phyloP scores from a whole-genome alignment of 2,797 vertebrate genomes.

The Poecilia picta region DNA sequence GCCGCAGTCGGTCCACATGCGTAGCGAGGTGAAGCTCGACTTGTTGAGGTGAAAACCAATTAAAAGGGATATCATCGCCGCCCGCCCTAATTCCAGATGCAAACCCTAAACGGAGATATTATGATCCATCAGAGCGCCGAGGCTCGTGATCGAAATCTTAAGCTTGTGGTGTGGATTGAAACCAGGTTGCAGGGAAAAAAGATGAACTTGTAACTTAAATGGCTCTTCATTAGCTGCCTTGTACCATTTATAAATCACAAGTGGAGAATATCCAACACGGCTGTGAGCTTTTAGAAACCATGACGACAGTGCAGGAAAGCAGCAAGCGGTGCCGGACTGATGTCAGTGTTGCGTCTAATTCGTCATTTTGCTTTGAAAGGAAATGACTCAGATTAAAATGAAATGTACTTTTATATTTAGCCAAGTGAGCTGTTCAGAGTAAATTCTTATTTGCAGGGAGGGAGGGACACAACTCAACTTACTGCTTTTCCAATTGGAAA shows the following conservation, averaged over 20 bases:
- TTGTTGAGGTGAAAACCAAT: constrained; percentile 37
- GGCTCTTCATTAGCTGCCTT: background rate
- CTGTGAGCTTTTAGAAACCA: background rate
- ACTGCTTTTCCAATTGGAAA: background rate
- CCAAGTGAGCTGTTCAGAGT: too few species aligned
- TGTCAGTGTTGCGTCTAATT: background rate
- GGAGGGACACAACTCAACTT: background rate
- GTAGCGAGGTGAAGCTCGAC: constrained; percentile 17
- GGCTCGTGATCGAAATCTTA: background rate
- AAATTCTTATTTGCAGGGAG: too few species aligned
- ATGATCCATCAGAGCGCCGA: background rate
- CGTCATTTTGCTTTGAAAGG: background rate
- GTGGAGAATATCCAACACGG: background rate
- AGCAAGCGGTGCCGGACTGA: background rate
- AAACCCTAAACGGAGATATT: constrained; percentile 32
- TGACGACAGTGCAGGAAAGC: background rate
- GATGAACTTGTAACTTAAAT: background rate
- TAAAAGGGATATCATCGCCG: constrained; percentile 23
- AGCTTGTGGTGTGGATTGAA: background rate
- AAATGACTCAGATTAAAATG: background rate
- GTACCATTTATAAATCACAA: background rate
- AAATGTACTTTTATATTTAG: background rate
- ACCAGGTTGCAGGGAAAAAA: background rate
- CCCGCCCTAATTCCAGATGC: constrained; percentile 36
- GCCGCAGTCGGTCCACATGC: constrained; percentile 22